These are phyloP conservation scores for Helobdella robusta DNA, from an alignment of 2,888 invertebrate genomes.

Conservation along the genomic window DNA sequence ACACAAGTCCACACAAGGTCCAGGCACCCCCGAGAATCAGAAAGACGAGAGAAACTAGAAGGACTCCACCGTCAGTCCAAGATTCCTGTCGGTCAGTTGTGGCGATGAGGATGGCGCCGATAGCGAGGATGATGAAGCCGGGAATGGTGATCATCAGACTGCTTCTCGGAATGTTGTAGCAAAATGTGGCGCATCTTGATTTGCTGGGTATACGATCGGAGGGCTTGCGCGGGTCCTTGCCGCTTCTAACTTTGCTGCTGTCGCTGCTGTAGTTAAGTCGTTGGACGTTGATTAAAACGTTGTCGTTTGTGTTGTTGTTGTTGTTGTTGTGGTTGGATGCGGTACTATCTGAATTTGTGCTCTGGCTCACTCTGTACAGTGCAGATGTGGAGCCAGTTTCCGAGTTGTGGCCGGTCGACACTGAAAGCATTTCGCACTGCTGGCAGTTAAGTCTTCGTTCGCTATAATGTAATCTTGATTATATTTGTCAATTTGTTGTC, in stretches of 20 bases:
- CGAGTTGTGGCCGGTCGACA: no score
- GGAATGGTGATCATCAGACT: slow-evolving; percentile 31
- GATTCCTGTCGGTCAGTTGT: neutral
- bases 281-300: neutral
- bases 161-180: slow-evolving; percentile 33
- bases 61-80: slow-evolving; percentile 23
- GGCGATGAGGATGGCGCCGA: slow-evolving; percentile 28
- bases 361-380: no score
- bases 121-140: slow-evolving; percentile 30
- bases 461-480: no score
- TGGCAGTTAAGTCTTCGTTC: no score
- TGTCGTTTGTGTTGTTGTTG: neutral
- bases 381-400: neutral
- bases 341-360: no score
- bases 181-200: slow-evolving; percentile 26
- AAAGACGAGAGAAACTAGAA: slow-evolving; percentile 26
- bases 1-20: slow-evolving; percentile 27
- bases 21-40: slow-evolving; percentile 29
- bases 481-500: no score
- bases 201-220: slow-evolving; percentile 16
- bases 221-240: slow-evolving; percentile 1
- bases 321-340: neutral
- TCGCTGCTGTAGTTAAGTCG: slow-evolving; percentile 12
- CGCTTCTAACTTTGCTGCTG: slow-evolving; percentile 1
- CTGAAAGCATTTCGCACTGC: no score